A percentile compares a stretch with the other conserved stretches of the same genome.
Evolutionary conservation across 2,113 vertebrate genomes (phyloP).

Genomic region (Tautogolabrus adspersus): DNA sequence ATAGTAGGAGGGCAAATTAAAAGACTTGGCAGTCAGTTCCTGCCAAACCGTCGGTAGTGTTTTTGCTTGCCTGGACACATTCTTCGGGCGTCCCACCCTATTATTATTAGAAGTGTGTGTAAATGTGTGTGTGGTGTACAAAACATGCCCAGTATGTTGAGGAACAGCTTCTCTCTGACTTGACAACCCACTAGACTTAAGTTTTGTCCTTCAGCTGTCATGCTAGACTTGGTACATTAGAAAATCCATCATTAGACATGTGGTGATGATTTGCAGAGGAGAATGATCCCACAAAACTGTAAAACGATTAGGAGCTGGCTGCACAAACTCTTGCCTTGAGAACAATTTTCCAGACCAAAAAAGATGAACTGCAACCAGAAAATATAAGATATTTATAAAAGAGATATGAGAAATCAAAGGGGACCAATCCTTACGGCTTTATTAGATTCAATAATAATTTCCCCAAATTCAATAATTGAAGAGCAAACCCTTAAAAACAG

Average conservation of each 20-base stretch:
- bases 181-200: slow-evolving; percentile 37
- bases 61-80: slow-evolving; percentile 80
- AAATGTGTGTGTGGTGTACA: slow-evolving; percentile 39
- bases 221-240: slow-evolving; percentile 28
- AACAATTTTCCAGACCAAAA: slow-evolving; percentile 31
- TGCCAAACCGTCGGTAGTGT: slow-evolving; percentile 64
- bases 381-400: slow-evolving; percentile 23
- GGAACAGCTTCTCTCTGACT: slow-evolving; percentile 39
- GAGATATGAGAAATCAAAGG: not conserved
- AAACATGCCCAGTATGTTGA: slow-evolving; percentile 45
- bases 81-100: slow-evolving; percentile 70
- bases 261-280: slow-evolving; percentile 45
- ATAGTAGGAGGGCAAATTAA: slow-evolving; percentile 65
- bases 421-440: not conserved
- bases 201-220: slow-evolving; percentile 44
- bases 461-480: too few relatives aligned
- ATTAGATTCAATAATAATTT: too few relatives aligned
- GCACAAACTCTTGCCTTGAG: slow-evolving; percentile 18
- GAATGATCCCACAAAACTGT: slow-evolving; percentile 41
- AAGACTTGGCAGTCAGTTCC: slow-evolving; percentile 64
- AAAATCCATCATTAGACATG: slow-evolving; percentile 49
- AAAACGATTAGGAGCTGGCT: slow-evolving; percentile 41
- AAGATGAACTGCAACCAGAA: slow-evolving; percentile 27
- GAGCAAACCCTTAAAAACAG: too few relatives aligned
- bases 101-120: slow-evolving; percentile 75